Percentiles rank a stretch among this genome's conserved stretches.
phyloP scores from a whole-genome alignment of 2,797 vertebrate genomes.

The Syngnathus acus region DNA sequence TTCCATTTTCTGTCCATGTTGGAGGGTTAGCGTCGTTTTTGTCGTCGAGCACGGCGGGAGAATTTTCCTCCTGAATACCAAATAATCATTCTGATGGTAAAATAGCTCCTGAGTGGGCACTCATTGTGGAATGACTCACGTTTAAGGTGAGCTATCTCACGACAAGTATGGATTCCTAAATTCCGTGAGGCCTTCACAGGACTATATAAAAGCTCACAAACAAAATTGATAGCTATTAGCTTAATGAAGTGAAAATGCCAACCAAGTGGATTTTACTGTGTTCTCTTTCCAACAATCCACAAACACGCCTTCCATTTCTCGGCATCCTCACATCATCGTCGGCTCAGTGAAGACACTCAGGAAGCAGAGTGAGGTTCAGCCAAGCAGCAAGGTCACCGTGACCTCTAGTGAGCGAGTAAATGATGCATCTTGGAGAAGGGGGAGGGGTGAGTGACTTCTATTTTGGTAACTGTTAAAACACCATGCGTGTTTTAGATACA shows the following conservation, averaged over 20 bases:
- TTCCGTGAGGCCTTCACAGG: background rate
- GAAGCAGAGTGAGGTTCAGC: slow-evolving; percentile 26
- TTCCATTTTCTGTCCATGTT: background rate
- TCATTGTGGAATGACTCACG: no score
- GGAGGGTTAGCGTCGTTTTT: no score
- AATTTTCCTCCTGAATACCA: background rate
- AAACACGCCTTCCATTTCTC: background rate
- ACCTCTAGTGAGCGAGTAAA: slow-evolving; percentile 30
- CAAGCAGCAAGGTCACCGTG: slow-evolving; percentile 50
- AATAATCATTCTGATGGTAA: no score
- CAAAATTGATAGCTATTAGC: background rate
- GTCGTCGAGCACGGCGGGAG: no score
- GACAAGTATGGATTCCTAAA: background rate
- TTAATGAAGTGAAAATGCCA: background rate
- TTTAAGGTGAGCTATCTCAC: no score
- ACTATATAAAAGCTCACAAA: background rate
- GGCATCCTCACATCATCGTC: background rate
- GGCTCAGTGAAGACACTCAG: slow-evolving; percentile 11
- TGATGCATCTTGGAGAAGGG: no score
- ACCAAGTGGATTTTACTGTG: background rate
- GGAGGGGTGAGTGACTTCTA: background rate
- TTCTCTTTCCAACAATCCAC: background rate
- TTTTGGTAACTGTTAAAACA: slow-evolving; percentile 6
- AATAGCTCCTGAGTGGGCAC: no score
- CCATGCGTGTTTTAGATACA: background rate